These are phyloP conservation scores for Pachypsylla venusta DNA, from an alignment of 1,140 invertebrate genomes.

Conservation along the genomic window DNA sequence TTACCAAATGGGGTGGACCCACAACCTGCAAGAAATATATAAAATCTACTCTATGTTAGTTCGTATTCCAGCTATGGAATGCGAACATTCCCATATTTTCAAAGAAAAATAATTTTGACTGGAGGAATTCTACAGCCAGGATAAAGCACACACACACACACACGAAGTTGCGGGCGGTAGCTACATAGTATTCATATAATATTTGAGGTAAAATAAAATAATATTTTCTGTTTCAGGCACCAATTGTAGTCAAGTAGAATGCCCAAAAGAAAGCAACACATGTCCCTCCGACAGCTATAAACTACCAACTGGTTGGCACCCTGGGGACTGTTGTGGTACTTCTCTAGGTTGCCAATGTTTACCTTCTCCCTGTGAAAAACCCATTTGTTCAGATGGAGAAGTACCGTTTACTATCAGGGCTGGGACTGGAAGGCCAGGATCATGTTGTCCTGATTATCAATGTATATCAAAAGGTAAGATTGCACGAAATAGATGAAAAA, in stretches of 20 bases:
- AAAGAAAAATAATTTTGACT: too few relatives aligned
- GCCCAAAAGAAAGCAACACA: background rate
- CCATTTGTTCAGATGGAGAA: background rate
- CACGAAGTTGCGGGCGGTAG: too few relatives aligned
- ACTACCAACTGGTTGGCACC: background rate
- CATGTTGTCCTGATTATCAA: background rate
- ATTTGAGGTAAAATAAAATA: too few relatives aligned
- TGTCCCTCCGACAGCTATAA: background rate
- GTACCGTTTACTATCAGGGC: background rate
- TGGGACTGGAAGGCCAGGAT: background rate
- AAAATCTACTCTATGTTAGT: too few relatives aligned
- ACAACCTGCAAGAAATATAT: too few relatives aligned
- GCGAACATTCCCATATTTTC: too few relatives aligned
- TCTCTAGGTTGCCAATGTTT: background rate
- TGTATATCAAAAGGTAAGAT: background rate
- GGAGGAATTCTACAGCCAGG: too few relatives aligned
- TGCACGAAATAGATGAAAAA: too few relatives aligned
- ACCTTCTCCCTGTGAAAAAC: background rate
- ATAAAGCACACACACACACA: too few relatives aligned
- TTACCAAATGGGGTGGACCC: too few relatives aligned
- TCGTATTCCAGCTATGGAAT: too few relatives aligned
- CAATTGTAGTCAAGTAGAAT: background rate
- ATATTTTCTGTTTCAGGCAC: constrained; percentile 1
- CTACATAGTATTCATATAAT: too few relatives aligned
- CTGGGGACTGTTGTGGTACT: background rate